Percentiles rank a stretch among this genome's conserved stretches.
Conservation (phyloP, 2,888 invertebrate species). For the Pollenia griseotomentosa region DNA sequence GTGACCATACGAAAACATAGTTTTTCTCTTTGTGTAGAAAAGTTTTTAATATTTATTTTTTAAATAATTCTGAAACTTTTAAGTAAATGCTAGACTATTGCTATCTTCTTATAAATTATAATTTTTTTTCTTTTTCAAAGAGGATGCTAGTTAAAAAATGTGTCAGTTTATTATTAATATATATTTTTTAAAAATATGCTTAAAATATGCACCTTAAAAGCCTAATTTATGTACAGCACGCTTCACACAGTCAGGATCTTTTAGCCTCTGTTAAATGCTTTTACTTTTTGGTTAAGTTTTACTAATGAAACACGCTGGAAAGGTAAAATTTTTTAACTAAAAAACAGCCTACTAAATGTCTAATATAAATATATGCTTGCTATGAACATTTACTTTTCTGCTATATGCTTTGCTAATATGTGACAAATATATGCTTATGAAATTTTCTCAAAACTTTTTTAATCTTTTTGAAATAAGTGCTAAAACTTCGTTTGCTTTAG, state of each 20-base stretch:
- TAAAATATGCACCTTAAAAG: constrained; percentile 23
- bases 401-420: no score
- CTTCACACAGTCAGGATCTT: constrained; percentile 10
- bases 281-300: background rate
- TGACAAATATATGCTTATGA: no score
- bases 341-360: no score
- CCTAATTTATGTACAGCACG: constrained; percentile 35
- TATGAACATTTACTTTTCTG: no score
- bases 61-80: constrained; percentile 14
- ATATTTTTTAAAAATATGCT: constrained; percentile 9
- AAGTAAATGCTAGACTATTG: constrained; percentile 13
- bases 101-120: constrained; percentile 36
- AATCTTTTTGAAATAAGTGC: no score
- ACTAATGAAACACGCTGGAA: constrained; percentile 10
- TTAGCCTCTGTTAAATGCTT: background rate
- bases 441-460: no score
- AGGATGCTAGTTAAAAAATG: constrained; percentile 54
- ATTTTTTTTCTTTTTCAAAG: background rate
- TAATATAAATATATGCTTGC: no score
- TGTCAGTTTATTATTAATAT: constrained; percentile 58
- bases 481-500: no score
- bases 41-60: constrained; percentile 4
- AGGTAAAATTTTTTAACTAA: no score
- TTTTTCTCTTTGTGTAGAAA: background rate
- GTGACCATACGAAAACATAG: no score